Percentiles rank a stretch among this genome's conserved stretches.
Conservation (phyloP, 2,113 vertebrate genomes). For the Cynopterus brachyotis region DNA sequence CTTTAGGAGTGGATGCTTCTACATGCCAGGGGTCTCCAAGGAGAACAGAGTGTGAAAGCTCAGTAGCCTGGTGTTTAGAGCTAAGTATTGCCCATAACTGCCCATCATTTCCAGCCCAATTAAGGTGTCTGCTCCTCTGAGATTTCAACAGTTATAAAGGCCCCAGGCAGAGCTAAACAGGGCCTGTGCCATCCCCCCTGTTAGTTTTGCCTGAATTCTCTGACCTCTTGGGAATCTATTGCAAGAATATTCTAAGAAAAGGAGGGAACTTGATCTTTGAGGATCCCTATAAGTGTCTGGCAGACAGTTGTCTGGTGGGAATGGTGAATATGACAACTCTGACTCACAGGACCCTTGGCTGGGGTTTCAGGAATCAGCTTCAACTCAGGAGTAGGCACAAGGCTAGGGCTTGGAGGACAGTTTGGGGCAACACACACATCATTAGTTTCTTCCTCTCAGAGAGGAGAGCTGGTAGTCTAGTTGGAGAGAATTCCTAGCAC, state of each 20-base stretch:
- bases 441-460: not conserved
- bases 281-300: not conserved
- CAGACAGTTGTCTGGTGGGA: not conserved
- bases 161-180: not conserved
- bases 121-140: conserved; percentile 30
- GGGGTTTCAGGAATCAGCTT: not conserved
- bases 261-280: not conserved
- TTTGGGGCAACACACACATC: too few relatives aligned
- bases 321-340: not conserved
- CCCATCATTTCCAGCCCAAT: conserved; percentile 30
- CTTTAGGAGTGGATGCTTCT: not conserved
- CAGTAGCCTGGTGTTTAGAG: not conserved
- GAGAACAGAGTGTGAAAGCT: not conserved
- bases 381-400: not conserved
- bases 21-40: accelerated
- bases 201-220: not conserved
- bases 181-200: not conserved
- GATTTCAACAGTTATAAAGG: conserved; percentile 41
- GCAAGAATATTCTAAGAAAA: not conserved
- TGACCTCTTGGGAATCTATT: not conserved
- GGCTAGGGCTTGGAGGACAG: not conserved
- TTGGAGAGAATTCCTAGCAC: not conserved
- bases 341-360: not conserved
- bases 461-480: not conserved
- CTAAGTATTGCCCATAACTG: not conserved